Evolutionary conservation across 1,140 invertebrate genomes (phyloP), one percentile per base, ranked within the genome.

Genomic region (Calliphora vicina): DNA sequence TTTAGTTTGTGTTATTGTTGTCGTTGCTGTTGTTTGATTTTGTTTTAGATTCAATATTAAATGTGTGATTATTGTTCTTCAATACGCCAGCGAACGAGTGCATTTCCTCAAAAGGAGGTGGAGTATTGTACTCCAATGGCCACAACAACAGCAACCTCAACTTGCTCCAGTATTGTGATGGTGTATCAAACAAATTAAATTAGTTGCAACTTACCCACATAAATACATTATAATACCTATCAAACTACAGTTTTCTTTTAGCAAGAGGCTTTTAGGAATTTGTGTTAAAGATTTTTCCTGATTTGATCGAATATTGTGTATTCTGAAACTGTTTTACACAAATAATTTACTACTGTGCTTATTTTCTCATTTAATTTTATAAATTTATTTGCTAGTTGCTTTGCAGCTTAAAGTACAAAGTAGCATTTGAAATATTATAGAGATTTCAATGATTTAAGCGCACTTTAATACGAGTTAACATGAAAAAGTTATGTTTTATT

Each of bases 21-120:
- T n/a, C 50, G 50, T n/a, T 57, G 50, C n/a, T 15, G 50, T 73
- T 73, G 25, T 73, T 76, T 76, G n/a, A 9, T 73, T 35, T 76
- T 76, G 29, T 42, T 43, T 43, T 20, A 78, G 74, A 78, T 78
- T 78, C 25, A 43, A 78, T 78, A 78, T 43, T 43, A 78, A 78
- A 78, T 43, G 74, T 78, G 35, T 43, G 74, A 78, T 78, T 78
- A 78, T 78, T 78, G 74, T 43, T 78, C 74, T 78, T 78, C 74
- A 78, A 78, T 78, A 78, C 42, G 23, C 20, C 9, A 35, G 27
- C 27, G 26, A 76, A 78, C n/a, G 29, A 45, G 35, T 78, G 15
- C 35, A 78, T 43, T 67, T 67, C 20, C 61, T 23, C 20, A 20
- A 67, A 67, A 67, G 23, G 61, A 67, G 61, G 61, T 78, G 74